Percentiles rank a stretch among this genome's conserved stretches.
Conservation (phyloP, 2,113 vertebrate species). For the Anas platyrhynchos region DNA sequence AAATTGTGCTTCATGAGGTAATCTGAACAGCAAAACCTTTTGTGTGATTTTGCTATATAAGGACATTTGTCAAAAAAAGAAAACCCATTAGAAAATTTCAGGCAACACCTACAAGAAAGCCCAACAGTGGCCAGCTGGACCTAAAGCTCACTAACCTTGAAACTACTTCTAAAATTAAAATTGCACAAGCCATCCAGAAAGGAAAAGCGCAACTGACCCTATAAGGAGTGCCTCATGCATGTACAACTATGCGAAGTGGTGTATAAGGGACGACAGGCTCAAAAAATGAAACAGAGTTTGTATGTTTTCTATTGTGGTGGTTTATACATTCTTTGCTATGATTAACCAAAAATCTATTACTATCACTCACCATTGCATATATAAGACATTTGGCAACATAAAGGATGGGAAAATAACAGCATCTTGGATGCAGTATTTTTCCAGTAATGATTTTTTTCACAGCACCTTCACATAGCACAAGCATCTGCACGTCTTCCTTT, state of each 20-base stretch:
- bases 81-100: accelerated
- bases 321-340: not conserved
- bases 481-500: not conserved
- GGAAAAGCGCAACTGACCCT: not conserved
- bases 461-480: not conserved
- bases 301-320: not conserved
- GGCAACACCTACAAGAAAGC: not conserved
- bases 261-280: not conserved
- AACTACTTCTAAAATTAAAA: not conserved
- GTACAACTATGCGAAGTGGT: accelerated
- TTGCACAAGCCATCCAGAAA: not conserved
- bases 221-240: not conserved
- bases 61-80: not conserved
- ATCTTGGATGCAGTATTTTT: not conserved
- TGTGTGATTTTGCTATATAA: accelerated
- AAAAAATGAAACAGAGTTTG: not conserved
- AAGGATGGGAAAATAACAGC: not conserved
- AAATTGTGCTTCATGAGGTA: not conserved
- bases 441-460: accelerated
- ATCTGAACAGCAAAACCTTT: not conserved
- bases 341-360: not conserved
- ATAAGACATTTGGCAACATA: not conserved
- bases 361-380: too few species aligned
- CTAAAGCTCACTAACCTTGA: not conserved
- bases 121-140: not conserved